Percentiles rank a stretch among this genome's conserved stretches.
These are phyloP conservation scores for Scolopax mira DNA, from an alignment of 2,113 vertebrate genomes.

Conservation along the genomic window DNA sequence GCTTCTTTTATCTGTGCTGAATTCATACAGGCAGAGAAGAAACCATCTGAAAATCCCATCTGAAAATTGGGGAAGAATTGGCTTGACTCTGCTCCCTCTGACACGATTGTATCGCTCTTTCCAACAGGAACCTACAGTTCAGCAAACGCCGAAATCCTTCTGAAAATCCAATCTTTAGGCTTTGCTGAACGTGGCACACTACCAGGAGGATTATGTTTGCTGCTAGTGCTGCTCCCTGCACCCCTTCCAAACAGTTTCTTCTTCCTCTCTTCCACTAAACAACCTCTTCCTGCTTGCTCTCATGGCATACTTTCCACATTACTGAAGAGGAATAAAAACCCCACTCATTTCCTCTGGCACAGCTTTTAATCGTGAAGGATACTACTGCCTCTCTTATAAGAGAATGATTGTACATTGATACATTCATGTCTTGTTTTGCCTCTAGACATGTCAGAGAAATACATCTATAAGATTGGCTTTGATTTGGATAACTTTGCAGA, in stretches of 20 bases:
- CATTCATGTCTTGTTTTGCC: background rate
- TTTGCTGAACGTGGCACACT: background rate
- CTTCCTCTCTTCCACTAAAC: background rate
- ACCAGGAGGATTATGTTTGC: background rate
- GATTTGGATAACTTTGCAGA: conserved; percentile 17
- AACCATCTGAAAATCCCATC: background rate
- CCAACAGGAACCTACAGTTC: background rate
- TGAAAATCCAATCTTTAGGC: background rate
- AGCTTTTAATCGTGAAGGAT: background rate
- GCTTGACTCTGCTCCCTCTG: background rate
- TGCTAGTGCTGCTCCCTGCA: background rate
- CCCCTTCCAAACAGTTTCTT: background rate
- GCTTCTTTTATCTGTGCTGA: background rate
- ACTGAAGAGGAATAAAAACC: conserved; percentile 27
- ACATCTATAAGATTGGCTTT: background rate
- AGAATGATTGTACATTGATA: background rate
- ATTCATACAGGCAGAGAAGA: background rate
- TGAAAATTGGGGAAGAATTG: background rate
- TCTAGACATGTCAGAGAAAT: background rate
- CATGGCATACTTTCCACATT: conserved; percentile 39
- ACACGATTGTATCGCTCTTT: background rate
- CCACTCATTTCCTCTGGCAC: conserved; percentile 36
- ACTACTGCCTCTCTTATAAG: background rate
- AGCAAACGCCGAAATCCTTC: background rate
- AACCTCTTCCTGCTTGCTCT: background rate